A percentile compares a stretch with the other conserved stretches of the same genome.
phyloP scores from a whole-genome alignment of 2,797 vertebrate species.

The Parauchenoglanis punctatus region DNA sequence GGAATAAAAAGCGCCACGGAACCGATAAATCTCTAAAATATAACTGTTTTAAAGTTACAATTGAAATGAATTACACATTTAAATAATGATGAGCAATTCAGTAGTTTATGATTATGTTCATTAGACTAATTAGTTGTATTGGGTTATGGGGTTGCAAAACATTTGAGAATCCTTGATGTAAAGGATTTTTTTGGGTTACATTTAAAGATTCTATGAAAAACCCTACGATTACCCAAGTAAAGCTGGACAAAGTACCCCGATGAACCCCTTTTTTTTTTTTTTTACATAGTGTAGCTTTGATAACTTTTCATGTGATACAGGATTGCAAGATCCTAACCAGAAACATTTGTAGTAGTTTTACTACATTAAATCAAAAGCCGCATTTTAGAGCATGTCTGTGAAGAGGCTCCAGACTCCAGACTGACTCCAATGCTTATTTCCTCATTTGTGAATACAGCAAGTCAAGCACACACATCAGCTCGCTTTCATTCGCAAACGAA shows the following conservation, averaged over 20 bases:
- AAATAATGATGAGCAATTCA: neutral
- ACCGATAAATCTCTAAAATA: neutral
- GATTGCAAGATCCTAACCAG: neutral
- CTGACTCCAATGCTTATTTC: slow-evolving; percentile 24
- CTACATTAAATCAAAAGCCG: neutral
- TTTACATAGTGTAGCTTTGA: neutral
- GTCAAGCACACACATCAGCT: slow-evolving; percentile 38
- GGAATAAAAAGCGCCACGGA: neutral
- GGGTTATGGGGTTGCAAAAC: neutral
- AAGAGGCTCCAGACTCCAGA: slow-evolving; percentile 31
- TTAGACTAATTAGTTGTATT: neutral
- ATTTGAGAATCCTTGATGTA: neutral
- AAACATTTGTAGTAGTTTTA: neutral
- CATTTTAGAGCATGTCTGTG: neutral
- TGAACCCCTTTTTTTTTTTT: neutral
- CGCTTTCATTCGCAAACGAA: slow-evolving; percentile 34
- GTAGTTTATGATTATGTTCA: neutral
- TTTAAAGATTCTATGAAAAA: neutral
- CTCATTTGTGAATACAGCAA: slow-evolving; percentile 34
- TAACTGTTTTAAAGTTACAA: neutral
- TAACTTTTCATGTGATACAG: neutral
- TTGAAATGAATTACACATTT: neutral
- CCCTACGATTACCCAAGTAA: neutral
- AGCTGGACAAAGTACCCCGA: no score
- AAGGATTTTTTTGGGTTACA: neutral